Base-by-base conservation (phyloP, 2,797 vertebrate genomes). In the Typhlichthys subterraneus region DNA sequence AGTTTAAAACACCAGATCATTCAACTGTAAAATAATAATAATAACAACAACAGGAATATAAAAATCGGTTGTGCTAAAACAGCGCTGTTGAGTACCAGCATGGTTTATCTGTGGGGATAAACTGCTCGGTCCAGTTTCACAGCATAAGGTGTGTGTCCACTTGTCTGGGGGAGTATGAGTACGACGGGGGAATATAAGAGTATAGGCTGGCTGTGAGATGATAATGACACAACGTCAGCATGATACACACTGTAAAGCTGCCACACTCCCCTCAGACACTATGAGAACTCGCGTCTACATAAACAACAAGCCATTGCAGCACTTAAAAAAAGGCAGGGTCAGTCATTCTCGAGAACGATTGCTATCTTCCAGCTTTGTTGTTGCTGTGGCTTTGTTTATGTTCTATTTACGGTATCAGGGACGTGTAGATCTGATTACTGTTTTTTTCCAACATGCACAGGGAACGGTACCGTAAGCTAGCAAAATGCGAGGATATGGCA, bases 291-390 rank as follows among this genome's bases (percentile, higher is more conserved):
- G 65, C 76, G 72, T 70, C 75, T 74, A 82, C 82, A 87, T 80
- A 85, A 85, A 88, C 80, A 85, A 85, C 65, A 71, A 75, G 75
- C 67, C 82, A 73, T 64, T 83, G 87, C 84, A 87, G 81, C 76
- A 87, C 84, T 89, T 78, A 70, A 80, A 82, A 90, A 90, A 91
- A 90, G 87, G 88, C 85, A 90, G 75, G 50, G 63, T 70, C 23
- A 29, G 23, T 29, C 4, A 29, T 29, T 29, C 23, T 29, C 4
- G 4, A 29, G 23, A 29, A 29, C 23, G 23, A 29, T 29, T 29
- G 23, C 23, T 29, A 79, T 29, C 23, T 29, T 29, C 23, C 23
- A 29, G 23, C 23, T 29, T 29, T 29, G 23, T 29, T 29, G 23
- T 29, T 29, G 23, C 4, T 29, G 23, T 3, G 23, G 23, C 23